Base-by-base conservation (phyloP, 30 jellyfish, hydroid and myxozoan genomes). In the Cassiopea andromeda region DNA sequence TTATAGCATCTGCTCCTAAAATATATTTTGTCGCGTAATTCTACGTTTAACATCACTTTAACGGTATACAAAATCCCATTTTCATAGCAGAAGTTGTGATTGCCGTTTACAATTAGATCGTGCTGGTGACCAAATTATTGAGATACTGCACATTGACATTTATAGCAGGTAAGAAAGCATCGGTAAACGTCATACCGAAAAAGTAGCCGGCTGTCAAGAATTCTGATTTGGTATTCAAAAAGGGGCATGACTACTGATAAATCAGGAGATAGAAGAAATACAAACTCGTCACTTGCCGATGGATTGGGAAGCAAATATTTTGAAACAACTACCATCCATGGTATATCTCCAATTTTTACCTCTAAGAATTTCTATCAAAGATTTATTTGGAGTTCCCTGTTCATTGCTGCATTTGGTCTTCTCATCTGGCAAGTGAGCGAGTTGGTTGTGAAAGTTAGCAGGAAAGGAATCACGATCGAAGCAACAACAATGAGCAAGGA, bases 271-370 rank as follows among this genome's bases (percentile, higher is more conserved):
- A 58, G 14, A 58, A 58, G 13, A 14, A 58, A 58, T 58, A 14
- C 68, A 0, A 6, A 58, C 14, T 7, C 14, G 8, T 14, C 68
- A 58, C 13, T 14, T 58, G 0, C 68, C 68, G 0, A 58, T 58
- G 68, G 13, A 27, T 27, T 27, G 38, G 38, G 38, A 6, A 14
- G 68, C 68, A 58, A 7, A 14, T 75, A 75, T 27, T 1, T 75
- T 2, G 84, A 75, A n/a, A 44, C 84, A 5, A 75, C 89, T 6
- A 85, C 93, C 15, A 72, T 64, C 48, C 93, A 85, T 54, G 93
- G 93, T 16, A 64, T 85, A 44, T 47, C 73, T 1, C 79, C 70
- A 43, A 85, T 85, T 12, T 85, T 73, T 60, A 59, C 75, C 1
- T 60, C 93, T 7, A 54, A 18, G 10, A 85, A 48, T n/a, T 5